phyloP scores from a whole-genome alignment of 1,140 invertebrate genomes.

The Chelonus insularis region DNA sequence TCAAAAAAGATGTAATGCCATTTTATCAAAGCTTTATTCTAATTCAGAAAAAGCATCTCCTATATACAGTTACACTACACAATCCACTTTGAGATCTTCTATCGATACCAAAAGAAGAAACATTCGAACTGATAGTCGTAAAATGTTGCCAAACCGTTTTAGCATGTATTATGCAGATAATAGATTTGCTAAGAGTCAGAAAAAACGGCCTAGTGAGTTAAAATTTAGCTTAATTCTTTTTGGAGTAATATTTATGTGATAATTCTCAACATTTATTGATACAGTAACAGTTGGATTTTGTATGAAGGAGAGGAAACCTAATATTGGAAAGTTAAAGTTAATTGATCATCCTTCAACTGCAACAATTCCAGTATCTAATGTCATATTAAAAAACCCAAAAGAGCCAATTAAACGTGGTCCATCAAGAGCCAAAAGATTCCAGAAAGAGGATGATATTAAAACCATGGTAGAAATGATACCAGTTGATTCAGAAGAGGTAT shows the following conservation, averaged over 20 bases:
- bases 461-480: slow-evolving; percentile 54
- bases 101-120: slow-evolving; percentile 35
- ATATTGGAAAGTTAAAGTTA: slow-evolving; percentile 2
- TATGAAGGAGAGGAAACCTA: background rate
- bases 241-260: background rate
- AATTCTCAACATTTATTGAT: no score
- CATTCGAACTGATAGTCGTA: slow-evolving; percentile 31
- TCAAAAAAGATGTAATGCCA: slow-evolving; percentile 43
- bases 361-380: slow-evolving; percentile 22
- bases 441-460: slow-evolving; percentile 53
- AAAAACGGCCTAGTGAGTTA: slow-evolving; percentile 34
- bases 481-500: slow-evolving; percentile 48
- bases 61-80: slow-evolving; percentile 37
- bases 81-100: slow-evolving; percentile 31
- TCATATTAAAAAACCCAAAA: slow-evolving; percentile 27
- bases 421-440: slow-evolving; percentile 36
- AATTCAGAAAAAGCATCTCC: slow-evolving; percentile 44
- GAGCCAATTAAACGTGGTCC: slow-evolving; percentile 28
- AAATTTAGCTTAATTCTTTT: slow-evolving; percentile 9
- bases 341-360: slow-evolving; percentile 32
- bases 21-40: slow-evolving; percentile 47
- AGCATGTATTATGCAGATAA: slow-evolving; percentile 46
- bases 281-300: slow-evolving; percentile 19
- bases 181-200: slow-evolving; percentile 39
- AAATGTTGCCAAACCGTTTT: slow-evolving; percentile 35